Evolutionary conservation across 2,888 invertebrate species (phyloP), one percentile per base, ranked within the genome.

Genomic region (Protophormia terraenovae): DNA sequence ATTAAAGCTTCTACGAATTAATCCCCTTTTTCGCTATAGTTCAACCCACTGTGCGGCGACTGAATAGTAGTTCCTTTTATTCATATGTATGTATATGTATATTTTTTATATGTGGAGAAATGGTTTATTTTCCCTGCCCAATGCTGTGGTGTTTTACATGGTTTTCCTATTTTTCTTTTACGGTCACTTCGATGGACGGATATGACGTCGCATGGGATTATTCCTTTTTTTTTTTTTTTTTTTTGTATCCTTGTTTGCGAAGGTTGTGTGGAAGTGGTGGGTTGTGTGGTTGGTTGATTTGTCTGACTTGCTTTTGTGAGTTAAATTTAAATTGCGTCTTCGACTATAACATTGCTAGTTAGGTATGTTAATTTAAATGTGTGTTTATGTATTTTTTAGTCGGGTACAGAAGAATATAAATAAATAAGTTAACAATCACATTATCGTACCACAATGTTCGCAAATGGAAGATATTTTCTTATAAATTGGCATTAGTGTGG

Each of bases 111-210:
- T 16, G n/a, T 67, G 64, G 55, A 55, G 58, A 75, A 75, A 83
- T 85, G 87, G 80, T 76, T 84, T 81, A 55, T 77, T 84, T 75
- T 60, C 71, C 67, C 66, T 64, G 80, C 66, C 84, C 80, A 80
- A 77, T 67, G 78, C 69, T 75, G 72, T 89, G 78, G 78, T 78
- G 69, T 71, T 50, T 78, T 69, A 38, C 60, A 62, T 71, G 78
- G 78, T 78, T 78, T 90, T 90, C 89, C 89, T 90, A 90, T 90
- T 89, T 89, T 85, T 88, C 88, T 88, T 86, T 87, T 85, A 86
- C 80, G 80, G 83, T 83, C 76, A 86, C 50, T 82, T 55, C 79
- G 66, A 71, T 76, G 80, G 71, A 80, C 76, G 80, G 75, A 75
- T 66, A 66, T 16, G 41, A 67, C 27, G 71, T 60, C 80, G 76